Percentiles rank a stretch among this genome's conserved stretches.
phyloP scores from a whole-genome alignment of 2,113 vertebrate genomes.

The Mirounga angustirostris region DNA sequence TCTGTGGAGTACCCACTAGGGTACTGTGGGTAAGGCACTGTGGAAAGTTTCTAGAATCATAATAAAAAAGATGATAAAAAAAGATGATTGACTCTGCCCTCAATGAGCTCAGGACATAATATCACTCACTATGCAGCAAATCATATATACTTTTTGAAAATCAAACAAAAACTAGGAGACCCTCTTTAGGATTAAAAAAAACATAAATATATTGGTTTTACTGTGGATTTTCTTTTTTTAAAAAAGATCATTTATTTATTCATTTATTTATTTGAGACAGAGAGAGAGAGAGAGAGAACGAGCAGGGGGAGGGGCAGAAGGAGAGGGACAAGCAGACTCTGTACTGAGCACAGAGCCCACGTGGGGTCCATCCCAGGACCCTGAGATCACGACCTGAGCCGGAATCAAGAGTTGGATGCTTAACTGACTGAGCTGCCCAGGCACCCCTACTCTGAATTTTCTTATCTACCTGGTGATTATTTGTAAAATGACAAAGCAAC shows the following conservation, averaged over 20 bases:
- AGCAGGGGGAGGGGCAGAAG: neutral
- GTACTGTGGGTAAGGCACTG: neutral
- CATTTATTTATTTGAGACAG: neutral
- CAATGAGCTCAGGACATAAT: neutral
- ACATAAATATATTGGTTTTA: neutral
- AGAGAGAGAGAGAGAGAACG: neutral
- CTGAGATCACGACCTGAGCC: neutral
- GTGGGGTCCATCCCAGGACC: neutral
- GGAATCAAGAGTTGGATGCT: neutral
- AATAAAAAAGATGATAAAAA: neutral
- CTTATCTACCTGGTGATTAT: neutral
- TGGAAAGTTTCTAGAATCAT: neutral
- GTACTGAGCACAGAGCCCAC: neutral
- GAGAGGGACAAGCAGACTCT: neutral
- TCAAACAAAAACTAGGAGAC: neutral
- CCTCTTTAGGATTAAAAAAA: neutral
- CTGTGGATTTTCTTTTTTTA: neutral
- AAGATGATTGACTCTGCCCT: neutral
- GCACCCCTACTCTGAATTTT: neutral
- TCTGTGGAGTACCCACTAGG: neutral
- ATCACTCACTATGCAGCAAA: neutral
- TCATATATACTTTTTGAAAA: neutral
- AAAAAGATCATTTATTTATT: neutral
- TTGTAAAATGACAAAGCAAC: neutral
- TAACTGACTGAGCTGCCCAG: neutral